Base-by-base conservation (phyloP, 2,888 invertebrate species). In the Euplexia lucipara region DNA sequence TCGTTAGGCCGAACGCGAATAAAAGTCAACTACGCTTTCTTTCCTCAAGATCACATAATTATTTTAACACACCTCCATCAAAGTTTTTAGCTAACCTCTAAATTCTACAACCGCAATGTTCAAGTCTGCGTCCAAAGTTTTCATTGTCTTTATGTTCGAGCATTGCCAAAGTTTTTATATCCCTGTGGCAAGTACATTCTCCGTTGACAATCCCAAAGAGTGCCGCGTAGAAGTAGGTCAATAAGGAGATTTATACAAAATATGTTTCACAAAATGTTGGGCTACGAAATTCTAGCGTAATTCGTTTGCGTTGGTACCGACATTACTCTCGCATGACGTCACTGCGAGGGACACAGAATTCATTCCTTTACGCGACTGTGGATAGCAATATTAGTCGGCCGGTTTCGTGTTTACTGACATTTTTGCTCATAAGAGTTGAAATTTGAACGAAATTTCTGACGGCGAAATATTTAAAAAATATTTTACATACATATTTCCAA, bases 251-350 rank as follows among this genome's bases (percentile, higher is more conserved):
- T 65, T 54, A 52, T 70, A 76, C 59, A 65, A 74, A 74, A 74
- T 65, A 76, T 76, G 71, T 65, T 76, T 65, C 71, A 42, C 56
- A 49, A 65, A 73, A 73, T 59, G 74, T 44, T 20, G 48, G 41
- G 37, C 44, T 39, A 42, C 71, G 51, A 73, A 70, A 60, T 56
- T 60, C 58, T 64, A 44, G 76, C 44, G 77, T 73, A 73, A 73
- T 73, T 73, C 73, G 59, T 76, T 76, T 65, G 73, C 76, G 37
- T 54, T 56, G 41, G 32, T 45, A 37, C 48, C 34, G 47, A 52
- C 59, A 79, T 79, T 70, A 74, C 78, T 66, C 65, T 66, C 75
- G 61, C 52, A 57, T 69, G 71, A 75, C 63, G 58, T 61, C 75
- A 68, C 56, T 30, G 1, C 41, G 12, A 44, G 74, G 75, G 70